Evolutionary conservation across 2,797 vertebrate species (phyloP), one percentile per base, ranked within the genome.

Genomic region (Lepilemur ruficaudatus): DNA sequence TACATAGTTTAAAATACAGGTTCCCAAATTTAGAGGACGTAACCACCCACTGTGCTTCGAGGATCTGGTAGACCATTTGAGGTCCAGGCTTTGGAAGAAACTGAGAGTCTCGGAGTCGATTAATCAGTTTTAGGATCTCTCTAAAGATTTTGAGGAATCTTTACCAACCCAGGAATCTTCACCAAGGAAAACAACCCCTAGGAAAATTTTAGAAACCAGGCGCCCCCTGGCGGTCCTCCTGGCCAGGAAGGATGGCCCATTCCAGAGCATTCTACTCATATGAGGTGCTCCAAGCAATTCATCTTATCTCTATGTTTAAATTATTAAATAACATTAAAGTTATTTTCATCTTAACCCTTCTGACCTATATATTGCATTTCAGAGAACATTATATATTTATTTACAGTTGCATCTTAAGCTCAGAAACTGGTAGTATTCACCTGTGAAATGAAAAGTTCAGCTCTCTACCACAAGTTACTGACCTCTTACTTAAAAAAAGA

Each of bases 211-310:
- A 97, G 96, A 88, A 93, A 69, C n/a, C 38, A 93, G 88, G 85
- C 57, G 48, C 96, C 96, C 96, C 96, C 97, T 97, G 94, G 92
- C 91, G 95, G 94, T 82, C 22, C 22, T 70, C 63, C 52, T 93
- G 80, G 46, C 88, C 73, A 55, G 82, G 80, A 70, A 57, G 22
- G 4, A n/a, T 8, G 32, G 30, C 41, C 67, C 18, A 9, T 78
- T 84, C 88, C 59, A 63, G 89, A 55, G 70, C 46, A 17, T 69
- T 69, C 93, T 57, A 18, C 25, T n/a, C n/a, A 15, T 6, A 25
- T 30, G 50, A 76, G 25, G 35, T 6, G 32, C 12, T 43, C 78
- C 79, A 57, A 43, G 35, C 41, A 30, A 52, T 43, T 78, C 55
- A 23, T 41, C 72, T 82, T 12, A 55, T 48, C 72, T 79, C 32